Conservation (phyloP, 2,113 vertebrate genomes). For the Actenoides hombroni region DNA sequence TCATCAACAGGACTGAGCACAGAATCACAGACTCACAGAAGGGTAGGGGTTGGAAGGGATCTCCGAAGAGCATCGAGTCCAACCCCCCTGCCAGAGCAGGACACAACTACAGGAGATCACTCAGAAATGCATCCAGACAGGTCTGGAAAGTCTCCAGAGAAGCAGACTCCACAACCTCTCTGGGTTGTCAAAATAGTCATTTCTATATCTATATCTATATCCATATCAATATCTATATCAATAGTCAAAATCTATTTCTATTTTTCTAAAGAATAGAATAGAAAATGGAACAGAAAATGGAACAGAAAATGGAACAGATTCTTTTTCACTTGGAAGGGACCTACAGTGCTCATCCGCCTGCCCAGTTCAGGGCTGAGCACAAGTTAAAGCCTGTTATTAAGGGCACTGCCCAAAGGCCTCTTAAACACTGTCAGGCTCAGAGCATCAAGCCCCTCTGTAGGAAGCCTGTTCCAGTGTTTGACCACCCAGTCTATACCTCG, state of each 20-base stretch:
- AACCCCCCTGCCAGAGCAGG: background rate
- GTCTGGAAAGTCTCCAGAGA: no score
- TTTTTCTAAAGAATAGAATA: no score
- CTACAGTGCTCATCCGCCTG: background rate
- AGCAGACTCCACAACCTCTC: no score
- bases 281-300: no score
- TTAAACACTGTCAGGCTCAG: background rate
- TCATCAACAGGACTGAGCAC: background rate
- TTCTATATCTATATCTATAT: no score
- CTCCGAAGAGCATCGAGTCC: fast-evolving
- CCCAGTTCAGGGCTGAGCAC: background rate
- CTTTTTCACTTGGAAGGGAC: background rate
- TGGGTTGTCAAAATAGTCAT: no score
- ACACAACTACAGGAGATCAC: no score
- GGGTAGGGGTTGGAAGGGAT: background rate
- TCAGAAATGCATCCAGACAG: no score
- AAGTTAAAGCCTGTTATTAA: background rate
- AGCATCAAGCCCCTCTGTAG: background rate
- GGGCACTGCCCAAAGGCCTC: background rate
- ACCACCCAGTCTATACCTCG: background rate
- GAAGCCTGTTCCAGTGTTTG: background rate
- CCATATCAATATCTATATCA: no score
- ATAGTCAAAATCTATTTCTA: no score
- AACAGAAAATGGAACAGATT: no score
- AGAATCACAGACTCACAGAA: background rate